Conservation (phyloP, 2,113 vertebrate species). For the Petrocephalus zakoni region DNA sequence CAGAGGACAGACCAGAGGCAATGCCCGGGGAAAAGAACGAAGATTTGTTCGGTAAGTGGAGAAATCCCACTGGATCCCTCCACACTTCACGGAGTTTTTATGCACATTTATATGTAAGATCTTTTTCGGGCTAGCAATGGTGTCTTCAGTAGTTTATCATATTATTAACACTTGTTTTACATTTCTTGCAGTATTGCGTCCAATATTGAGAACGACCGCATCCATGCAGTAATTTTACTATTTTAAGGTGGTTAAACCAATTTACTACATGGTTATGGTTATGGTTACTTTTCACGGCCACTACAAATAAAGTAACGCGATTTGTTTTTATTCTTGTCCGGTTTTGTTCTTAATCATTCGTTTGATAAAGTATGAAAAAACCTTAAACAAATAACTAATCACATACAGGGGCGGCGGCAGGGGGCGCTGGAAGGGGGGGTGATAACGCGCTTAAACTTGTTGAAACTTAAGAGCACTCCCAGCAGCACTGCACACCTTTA, state of each 20-base stretch:
- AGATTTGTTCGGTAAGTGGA: slow-evolving; percentile 48
- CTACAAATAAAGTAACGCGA: neutral
- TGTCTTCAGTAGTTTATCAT: neutral
- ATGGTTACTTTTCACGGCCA: neutral
- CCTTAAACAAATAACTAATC: neutral
- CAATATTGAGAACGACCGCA: neutral
- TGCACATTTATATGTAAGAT: neutral
- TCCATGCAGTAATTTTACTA: neutral
- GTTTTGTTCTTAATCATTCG: no score
- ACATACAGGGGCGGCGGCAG: no score
- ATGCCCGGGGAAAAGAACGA: slow-evolving; percentile 57
- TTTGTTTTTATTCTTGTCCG: no score
- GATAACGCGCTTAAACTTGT: no score
- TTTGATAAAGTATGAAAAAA: neutral
- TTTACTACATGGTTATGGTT: neutral
- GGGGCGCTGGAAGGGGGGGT: no score
- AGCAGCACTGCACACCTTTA: neutral
- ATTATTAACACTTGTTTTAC: neutral
- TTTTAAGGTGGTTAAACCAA: no score
- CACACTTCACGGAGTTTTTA: neutral
- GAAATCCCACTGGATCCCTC: neutral
- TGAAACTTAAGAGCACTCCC: neutral
- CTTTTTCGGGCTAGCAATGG: neutral
- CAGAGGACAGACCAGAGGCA: slow-evolving; percentile 56
- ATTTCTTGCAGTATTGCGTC: neutral